These are phyloP conservation scores for Proales similis DNA, from an alignment of 1,140 invertebrate genomes.

Conservation along the genomic window DNA sequence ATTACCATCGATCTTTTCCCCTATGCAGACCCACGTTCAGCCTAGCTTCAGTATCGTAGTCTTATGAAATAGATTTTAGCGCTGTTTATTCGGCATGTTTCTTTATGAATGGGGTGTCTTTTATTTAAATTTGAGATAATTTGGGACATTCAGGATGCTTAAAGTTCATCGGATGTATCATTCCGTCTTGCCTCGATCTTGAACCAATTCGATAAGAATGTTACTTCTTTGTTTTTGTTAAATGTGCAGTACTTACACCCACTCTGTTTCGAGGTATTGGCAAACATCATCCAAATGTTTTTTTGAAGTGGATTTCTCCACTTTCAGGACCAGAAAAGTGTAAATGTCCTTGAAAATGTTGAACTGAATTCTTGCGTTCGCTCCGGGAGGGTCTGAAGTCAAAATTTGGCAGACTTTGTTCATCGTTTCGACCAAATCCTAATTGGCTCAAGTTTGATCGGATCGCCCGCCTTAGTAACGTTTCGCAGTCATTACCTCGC, in stretches of 20 bases:
- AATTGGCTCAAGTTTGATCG: slow-evolving; percentile 31
- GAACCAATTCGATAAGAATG: background rate
- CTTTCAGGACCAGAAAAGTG: slow-evolving; percentile 59
- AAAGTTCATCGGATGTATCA: slow-evolving; percentile 53
- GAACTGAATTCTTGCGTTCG: slow-evolving; percentile 64
- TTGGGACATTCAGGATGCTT: slow-evolving; percentile 49
- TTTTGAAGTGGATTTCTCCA: slow-evolving; percentile 59
- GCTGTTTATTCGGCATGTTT: too few species aligned
- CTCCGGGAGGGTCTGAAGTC: slow-evolving; percentile 72
- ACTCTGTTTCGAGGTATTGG: slow-evolving; percentile 46
- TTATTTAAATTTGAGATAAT: slow-evolving; percentile 43
- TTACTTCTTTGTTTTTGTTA: background rate
- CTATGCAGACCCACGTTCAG: too few species aligned
- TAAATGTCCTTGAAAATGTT: slow-evolving; percentile 64
- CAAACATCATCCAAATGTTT: slow-evolving; percentile 49
- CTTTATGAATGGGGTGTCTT: too few species aligned
- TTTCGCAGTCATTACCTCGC: slow-evolving; percentile 47
- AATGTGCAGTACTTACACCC: slow-evolving; percentile 42
- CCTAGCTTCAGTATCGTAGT: too few species aligned
- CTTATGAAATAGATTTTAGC: too few species aligned
- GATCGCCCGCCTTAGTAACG: background rate
- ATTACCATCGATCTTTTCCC: too few species aligned
- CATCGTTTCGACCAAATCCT: slow-evolving; percentile 71
- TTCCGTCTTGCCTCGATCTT: slow-evolving; percentile 46
- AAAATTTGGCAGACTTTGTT: slow-evolving; percentile 69